phyloP scores from a whole-genome alignment of 2,113 vertebrate species.

The Istiophorus platypterus region DNA sequence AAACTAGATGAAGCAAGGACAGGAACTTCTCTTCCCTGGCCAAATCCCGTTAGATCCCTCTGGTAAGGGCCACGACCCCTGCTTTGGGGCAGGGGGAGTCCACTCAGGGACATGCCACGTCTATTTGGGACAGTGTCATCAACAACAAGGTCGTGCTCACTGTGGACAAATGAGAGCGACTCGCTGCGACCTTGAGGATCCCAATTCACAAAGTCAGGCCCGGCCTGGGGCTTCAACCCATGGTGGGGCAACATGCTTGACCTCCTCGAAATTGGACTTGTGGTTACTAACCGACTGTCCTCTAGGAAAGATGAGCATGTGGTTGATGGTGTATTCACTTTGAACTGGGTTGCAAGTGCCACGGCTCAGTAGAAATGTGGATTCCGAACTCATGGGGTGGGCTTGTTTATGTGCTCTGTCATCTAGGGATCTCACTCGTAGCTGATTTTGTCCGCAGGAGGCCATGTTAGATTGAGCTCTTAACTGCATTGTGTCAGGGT shows the following conservation, averaged over 20 bases:
- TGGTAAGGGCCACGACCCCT: constrained; percentile 36
- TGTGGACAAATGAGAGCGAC: constrained; percentile 35
- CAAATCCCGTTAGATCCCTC: not conserved
- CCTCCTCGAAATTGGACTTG: constrained; percentile 52
- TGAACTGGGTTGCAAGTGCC: constrained; percentile 6
- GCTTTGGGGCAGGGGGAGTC: constrained; percentile 23
- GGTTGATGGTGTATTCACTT: not conserved
- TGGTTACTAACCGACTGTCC: constrained; percentile 10
- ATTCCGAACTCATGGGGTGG: constrained; percentile 9
- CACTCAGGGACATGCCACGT: constrained; percentile 40
- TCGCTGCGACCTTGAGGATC: constrained; percentile 44
- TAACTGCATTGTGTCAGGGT: not conserved
- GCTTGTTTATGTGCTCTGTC: not conserved
- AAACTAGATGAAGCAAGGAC: constrained; percentile 8
- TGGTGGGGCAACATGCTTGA: constrained; percentile 54
- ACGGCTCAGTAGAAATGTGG: not conserved
- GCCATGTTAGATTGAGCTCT: not conserved
- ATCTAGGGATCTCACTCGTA: not conserved
- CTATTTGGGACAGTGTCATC: constrained; percentile 56
- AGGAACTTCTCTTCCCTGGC: not conserved
- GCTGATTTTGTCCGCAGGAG: not conserved
- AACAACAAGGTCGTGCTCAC: constrained; percentile 38
- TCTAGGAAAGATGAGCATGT: constrained; percentile 31
- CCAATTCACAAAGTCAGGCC: constrained; percentile 36
- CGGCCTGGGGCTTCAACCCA: constrained; percentile 21